These are phyloP conservation scores for Ciconia boyciana DNA, from an alignment of 2,113 vertebrate species.

Conservation along the genomic window DNA sequence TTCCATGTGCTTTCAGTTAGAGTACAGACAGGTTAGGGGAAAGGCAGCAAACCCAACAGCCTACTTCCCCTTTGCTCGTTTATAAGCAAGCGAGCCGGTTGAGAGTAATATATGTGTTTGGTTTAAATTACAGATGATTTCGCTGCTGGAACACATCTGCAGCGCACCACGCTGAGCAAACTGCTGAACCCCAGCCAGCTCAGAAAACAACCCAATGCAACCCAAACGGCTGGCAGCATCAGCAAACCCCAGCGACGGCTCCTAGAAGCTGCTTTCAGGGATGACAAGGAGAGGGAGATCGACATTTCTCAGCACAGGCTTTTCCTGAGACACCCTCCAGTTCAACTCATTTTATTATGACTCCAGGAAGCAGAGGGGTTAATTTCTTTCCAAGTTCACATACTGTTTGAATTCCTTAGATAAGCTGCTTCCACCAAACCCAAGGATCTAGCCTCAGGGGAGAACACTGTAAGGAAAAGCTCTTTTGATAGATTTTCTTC, in stretches of 20 bases:
- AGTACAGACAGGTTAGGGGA: background rate
- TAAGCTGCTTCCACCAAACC: slow-evolving; percentile 58
- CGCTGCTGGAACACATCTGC: slow-evolving; percentile 45
- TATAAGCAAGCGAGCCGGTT: background rate
- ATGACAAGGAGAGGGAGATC: background rate
- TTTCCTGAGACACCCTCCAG: background rate
- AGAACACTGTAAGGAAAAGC: slow-evolving; percentile 35
- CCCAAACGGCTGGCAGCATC: background rate
- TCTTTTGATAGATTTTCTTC: slow-evolving; percentile 45
- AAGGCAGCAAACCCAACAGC: background rate
- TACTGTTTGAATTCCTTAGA: slow-evolving; percentile 70
- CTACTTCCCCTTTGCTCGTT: background rate
- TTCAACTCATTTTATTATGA: background rate
- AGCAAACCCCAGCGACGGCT: background rate
- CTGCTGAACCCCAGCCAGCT: slow-evolving; percentile 37
- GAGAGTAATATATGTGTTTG: background rate
- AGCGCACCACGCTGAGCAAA: background rate
- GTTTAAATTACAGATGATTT: slow-evolving; percentile 56
- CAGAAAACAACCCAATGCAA: background rate
- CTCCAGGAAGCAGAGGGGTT: slow-evolving; percentile 27
- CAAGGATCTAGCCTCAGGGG: slow-evolving; percentile 23
- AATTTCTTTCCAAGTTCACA: slow-evolving; percentile 37
- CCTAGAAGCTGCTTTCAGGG: background rate
- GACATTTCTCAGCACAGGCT: background rate
- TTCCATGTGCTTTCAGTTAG: slow-evolving; percentile 51